A percentile compares a stretch with the other conserved stretches of the same genome.
Evolutionary conservation across 2,113 vertebrate species (phyloP).

Genomic region (Pontoporia blainvillei): DNA sequence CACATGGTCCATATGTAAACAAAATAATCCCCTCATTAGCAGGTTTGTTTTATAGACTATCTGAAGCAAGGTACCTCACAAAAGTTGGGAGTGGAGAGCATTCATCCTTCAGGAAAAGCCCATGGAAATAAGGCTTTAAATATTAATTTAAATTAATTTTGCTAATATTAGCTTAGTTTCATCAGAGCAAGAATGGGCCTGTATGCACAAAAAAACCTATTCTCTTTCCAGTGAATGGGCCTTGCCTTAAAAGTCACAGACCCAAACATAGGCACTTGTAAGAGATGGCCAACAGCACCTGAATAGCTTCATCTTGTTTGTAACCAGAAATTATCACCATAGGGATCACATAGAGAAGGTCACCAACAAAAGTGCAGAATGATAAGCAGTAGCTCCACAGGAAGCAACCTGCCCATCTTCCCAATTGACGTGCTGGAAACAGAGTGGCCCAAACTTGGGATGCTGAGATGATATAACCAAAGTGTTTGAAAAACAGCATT

Average conservation of each 20-base stretch:
- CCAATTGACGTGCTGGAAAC: background rate
- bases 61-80: background rate
- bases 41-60: conserved; percentile 1
- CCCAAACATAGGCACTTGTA: background rate
- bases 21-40: background rate
- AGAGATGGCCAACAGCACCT: background rate
- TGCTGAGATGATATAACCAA: background rate
- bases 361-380: accelerated
- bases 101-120: background rate
- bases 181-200: background rate
- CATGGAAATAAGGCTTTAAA: conserved; percentile 8
- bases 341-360: background rate
- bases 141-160: background rate
- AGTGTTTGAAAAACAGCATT: background rate
- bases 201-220: background rate
- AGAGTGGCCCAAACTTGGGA: background rate
- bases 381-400: background rate
- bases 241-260: background rate
- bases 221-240: background rate
- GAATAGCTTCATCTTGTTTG: background rate
- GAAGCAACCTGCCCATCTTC: background rate
- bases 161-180: background rate
- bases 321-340: background rate
- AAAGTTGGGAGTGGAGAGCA: background rate
- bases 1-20: background rate